These are phyloP conservation scores for Triops cancriformis DNA, from an alignment of 1,140 invertebrate genomes.

Conservation along the genomic window DNA sequence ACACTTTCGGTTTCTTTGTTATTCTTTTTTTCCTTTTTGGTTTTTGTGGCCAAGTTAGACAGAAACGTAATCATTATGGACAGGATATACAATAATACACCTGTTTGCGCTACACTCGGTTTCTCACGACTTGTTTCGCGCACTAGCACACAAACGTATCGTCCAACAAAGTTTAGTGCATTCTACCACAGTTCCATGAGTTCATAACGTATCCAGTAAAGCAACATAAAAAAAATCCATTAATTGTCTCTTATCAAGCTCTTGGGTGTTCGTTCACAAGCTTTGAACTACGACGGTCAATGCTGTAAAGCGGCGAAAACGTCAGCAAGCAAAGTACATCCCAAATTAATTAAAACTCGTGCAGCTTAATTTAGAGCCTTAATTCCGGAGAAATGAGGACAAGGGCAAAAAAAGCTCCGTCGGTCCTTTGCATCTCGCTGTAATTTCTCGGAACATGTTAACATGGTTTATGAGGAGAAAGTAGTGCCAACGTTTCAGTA, in stretches of 20 bases:
- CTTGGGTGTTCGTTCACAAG: too few species aligned
- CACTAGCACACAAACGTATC: neutral
- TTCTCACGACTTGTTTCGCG: neutral
- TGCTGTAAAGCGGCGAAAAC: too few species aligned
- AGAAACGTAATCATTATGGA: neutral
- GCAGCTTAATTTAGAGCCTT: too few species aligned
- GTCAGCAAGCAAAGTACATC: too few species aligned
- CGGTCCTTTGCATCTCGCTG: neutral
- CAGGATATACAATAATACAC: neutral
- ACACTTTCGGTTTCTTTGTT: too few species aligned
- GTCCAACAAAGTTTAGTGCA: neutral
- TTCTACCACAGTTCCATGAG: too few species aligned
- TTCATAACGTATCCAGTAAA: too few species aligned
- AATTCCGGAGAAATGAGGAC: too few species aligned
- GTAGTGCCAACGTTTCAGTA: neutral
- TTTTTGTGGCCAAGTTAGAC: neutral
- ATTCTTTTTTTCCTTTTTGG: neutral
- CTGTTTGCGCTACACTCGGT: neutral
- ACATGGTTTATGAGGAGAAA: neutral
- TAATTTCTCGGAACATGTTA: neutral
- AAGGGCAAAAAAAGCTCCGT: neutral
- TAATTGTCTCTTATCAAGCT: too few species aligned
- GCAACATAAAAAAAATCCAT: too few species aligned
- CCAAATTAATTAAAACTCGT: too few species aligned
- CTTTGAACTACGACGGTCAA: too few species aligned